Evolutionary conservation across 2,113 vertebrate species (phyloP).

Genomic region (Elephantulus edwardii): DNA sequence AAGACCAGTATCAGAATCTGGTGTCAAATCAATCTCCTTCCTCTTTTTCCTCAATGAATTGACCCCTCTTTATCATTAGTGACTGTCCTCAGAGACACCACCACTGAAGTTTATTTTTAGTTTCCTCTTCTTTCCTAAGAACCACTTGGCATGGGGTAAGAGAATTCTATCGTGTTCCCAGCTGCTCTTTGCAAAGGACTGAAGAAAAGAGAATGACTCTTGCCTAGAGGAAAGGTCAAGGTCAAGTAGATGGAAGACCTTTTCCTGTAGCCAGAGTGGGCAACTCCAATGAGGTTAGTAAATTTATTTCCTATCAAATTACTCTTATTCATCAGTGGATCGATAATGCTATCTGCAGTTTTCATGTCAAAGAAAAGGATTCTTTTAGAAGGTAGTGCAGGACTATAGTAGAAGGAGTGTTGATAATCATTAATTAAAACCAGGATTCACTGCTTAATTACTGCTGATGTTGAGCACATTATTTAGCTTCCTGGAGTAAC

Average conservation of each 20-base stretch:
- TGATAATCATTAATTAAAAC: background rate
- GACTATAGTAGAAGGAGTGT: background rate
- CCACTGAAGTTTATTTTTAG: background rate
- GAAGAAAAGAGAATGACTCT: background rate
- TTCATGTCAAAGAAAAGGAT: background rate
- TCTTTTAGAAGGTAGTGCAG: background rate
- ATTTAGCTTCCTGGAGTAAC: background rate
- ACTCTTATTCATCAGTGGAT: background rate
- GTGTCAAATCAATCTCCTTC: background rate
- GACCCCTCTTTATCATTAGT: background rate
- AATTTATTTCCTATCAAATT: background rate
- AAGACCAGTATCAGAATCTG: background rate
- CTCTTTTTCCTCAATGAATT: background rate
- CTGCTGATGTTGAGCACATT: background rate
- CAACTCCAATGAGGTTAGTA: background rate
- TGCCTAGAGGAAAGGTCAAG: background rate
- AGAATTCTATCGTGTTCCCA: background rate
- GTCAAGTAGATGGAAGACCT: background rate
- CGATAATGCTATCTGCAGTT: background rate
- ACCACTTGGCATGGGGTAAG: background rate
- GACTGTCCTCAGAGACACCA: background rate
- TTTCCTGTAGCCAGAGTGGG: background rate
- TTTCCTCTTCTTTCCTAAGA: slow-evolving; percentile 5
- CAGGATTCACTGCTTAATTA: background rate
- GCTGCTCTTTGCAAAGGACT: background rate